Base-by-base conservation (phyloP, 2,113 vertebrate species). In the Bujurquina vittata region DNA sequence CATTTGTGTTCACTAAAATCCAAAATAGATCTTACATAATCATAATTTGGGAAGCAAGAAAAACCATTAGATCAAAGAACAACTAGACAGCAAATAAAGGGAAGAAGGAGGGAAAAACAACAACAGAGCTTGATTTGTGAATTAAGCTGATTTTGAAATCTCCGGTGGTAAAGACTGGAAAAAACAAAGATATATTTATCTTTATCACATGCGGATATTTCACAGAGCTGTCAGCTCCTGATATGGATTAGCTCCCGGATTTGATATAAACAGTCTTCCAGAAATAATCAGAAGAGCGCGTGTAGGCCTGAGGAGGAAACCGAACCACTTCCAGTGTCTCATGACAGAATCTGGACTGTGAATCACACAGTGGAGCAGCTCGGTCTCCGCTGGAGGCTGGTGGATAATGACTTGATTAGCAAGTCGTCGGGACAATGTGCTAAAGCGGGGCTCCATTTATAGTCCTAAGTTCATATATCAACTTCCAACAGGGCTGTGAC, bases 381-480 rank as follows among this genome's bases (percentile, higher is more conserved):
- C 5, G 1, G 22, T 61, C 52, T 80, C 18, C 6, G 49, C 90
- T 67, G 72, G 58, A 10, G 89, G 87, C 88, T 60, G 55, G 7
- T 77, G 60, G 26, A 75, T 85, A 73, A 84, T 73, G 46, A 86
- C 88, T 87, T 82, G 83, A 94, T 93, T 80, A 89, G 88, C 81
- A 35, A 83, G 87, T 84, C 46, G 57, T 81, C 79, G 33, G 77
- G 84, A 86, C 81, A 81, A 69, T 20, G 84, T 40, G 76, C 85
- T 80, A 75, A 79, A 87, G 75, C 81, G 4, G 1, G 8, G 37
- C 72, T 90, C 74, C 61, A 80, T 84, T 89, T 63, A 80, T 75
- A 74, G 84, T 46, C 75, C 17, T 17, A 22, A 73, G 56, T 90
- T 85, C 67, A 77, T 74, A 59, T 87, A 83, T 92, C 77, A 60